Evolutionary conservation across 2,797 vertebrate genomes (phyloP).

Genomic region (Clamator glandarius): DNA sequence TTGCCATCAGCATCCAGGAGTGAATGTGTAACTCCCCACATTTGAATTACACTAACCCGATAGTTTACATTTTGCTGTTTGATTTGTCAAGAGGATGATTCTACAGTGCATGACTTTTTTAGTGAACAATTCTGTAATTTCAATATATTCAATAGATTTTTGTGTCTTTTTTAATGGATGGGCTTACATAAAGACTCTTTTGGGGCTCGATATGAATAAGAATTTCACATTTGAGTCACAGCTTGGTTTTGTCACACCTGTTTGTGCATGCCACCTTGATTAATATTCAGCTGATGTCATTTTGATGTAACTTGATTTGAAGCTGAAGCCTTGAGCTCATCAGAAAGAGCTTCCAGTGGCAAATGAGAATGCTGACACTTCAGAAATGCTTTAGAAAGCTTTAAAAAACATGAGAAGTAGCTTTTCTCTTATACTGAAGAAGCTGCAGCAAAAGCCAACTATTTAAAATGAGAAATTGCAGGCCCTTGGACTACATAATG

Average conservation of each 20-base stretch:
- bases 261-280: slow-evolving; percentile 36
- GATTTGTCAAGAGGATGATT: slow-evolving; percentile 24
- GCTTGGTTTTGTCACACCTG: slow-evolving; percentile 45
- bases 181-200: slow-evolving; percentile 13
- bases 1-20: background rate
- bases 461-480: slow-evolving; percentile 45
- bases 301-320: slow-evolving; percentile 71
- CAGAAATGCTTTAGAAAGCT: slow-evolving; percentile 43
- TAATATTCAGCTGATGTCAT: slow-evolving; percentile 68
- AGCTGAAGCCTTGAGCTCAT: slow-evolving; percentile 69
- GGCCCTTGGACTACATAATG: background rate
- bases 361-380: slow-evolving; percentile 62
- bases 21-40: background rate
- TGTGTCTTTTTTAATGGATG: background rate
- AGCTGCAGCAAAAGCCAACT: slow-evolving; percentile 60
- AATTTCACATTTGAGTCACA: slow-evolving; percentile 38
- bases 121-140: background rate
- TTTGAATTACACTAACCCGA: background rate
- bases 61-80: background rate
- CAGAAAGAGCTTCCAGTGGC: slow-evolving; percentile 66
- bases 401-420: slow-evolving; percentile 58
- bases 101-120: background rate
- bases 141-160: background rate
- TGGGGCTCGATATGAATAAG: background rate
- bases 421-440: slow-evolving; percentile 47